Base-by-base conservation (phyloP, 2,888 invertebrate species). In the Stenodema calcarata region DNA sequence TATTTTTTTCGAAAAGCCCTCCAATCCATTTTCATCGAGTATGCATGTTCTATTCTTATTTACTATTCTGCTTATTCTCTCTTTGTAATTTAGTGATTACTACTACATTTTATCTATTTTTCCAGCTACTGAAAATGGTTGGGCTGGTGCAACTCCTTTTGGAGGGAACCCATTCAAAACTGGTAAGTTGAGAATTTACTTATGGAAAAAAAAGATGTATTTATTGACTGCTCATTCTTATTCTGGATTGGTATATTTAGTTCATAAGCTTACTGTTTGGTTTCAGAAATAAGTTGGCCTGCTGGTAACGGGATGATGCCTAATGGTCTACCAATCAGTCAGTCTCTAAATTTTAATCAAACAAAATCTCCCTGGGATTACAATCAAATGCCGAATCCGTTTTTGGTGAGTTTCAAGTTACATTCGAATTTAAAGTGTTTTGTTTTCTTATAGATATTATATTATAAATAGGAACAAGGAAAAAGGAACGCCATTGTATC, bases 301-400 rank as follows among this genome's bases (percentile, higher is more conserved):
- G 86, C 41, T n/a, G 70, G 44, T 42, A 78, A 54, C 35, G 79
- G 62, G 9, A 16, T 23, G 1, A 16, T 28, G 23, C 30, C 62
- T 7, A 86, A 69, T 30, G 86, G 62, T 54, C 30, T 86, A 28
- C 86, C 78, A n/a, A 44, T 86, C 41, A 86, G 69, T 28, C 78
- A 84, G 27, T 84, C 84, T 42, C 16, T 84, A 27, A 73, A 84
- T 84, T 89, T 90, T 75, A 70, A 88, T 85, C 86, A 89, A 41
- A 69, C 89, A 47, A 89, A 90, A 88, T 87, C 89, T 27, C 62
- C 84, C 3, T 89, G 89, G 89, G 89, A 89, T 27, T 44, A 28
- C 78, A 87, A 87, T 41, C 88, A 88, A 42, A 86, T 88, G 44
- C 91, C 91, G 87, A 92, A 92, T 90, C 92, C 92, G 88, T 92